phyloP scores from a whole-genome alignment of 2,797 vertebrate genomes.

The Scomberomorus guttatus region DNA sequence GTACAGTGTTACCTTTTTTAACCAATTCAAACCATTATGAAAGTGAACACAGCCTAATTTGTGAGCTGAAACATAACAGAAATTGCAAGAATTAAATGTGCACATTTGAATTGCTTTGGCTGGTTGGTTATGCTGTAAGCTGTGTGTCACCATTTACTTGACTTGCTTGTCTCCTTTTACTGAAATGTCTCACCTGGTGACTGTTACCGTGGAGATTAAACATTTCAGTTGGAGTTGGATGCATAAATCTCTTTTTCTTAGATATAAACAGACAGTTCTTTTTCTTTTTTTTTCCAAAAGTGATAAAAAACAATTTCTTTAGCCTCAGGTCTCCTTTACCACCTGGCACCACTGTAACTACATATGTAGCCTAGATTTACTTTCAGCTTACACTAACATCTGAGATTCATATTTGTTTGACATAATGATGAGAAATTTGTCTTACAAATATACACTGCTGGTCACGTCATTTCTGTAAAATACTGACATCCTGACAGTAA shows the following conservation, averaged over 20 bases:
- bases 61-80: not conserved
- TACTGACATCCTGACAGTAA: slow-evolving; percentile 6
- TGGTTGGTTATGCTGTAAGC: not conserved
- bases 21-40: not conserved
- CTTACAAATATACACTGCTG: not conserved
- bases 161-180: not conserved
- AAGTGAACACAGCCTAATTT: not conserved
- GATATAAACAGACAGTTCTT: not conserved
- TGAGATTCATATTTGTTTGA: slow-evolving; percentile 1
- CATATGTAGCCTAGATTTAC: not conserved
- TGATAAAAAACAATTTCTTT: slow-evolving; percentile 8
- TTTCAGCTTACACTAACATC: not conserved
- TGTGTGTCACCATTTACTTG: slow-evolving; percentile 3
- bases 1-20: not conserved
- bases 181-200: not conserved
- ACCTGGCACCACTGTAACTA: not conserved
- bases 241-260: not conserved
- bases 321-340: not conserved
- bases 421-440: slow-evolving; percentile 8
- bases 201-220: slow-evolving; percentile 2
- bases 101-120: not conserved
- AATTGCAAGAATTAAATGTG: not conserved
- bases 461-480: slow-evolving; percentile 4
- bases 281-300: not conserved
- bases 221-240: not conserved